Percentiles rank a stretch among this genome's conserved stretches.
Conservation (phyloP, 2,888 invertebrate species). For the Hartigia nigra region DNA sequence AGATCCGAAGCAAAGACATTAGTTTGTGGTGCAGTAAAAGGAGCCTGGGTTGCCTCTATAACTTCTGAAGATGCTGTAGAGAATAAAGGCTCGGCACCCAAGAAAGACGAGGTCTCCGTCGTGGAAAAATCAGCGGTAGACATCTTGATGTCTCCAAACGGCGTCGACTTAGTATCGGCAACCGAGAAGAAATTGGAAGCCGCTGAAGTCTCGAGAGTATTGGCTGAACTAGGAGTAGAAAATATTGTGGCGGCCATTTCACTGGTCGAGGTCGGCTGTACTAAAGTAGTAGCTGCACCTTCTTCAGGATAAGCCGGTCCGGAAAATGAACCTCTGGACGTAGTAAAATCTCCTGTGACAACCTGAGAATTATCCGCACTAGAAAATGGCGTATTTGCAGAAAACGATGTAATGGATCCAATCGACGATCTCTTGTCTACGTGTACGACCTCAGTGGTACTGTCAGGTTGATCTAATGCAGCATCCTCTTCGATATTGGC, state of each 20-base stretch:
- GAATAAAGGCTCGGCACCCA: conserved; percentile 34
- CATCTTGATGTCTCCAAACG: conserved; percentile 6
- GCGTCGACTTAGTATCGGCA: conserved; percentile 26
- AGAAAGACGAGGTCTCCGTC: conserved; percentile 26
- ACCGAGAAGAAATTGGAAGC: conserved; percentile 41
- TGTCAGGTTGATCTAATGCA: not conserved
- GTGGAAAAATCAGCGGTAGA: conserved; percentile 20
- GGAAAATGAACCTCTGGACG: not conserved
- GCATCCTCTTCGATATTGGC: conserved; percentile 33
- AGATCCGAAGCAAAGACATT: conserved; percentile 40
- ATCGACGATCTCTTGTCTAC: conserved; percentile 45
- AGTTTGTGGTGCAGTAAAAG: conserved; percentile 11
- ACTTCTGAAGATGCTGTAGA: conserved; percentile 17
- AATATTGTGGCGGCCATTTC: not conserved
- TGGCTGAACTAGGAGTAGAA: conserved; percentile 1
- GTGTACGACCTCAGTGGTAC: conserved; percentile 5
- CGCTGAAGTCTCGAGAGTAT: not conserved
- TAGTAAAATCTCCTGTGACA: conserved; percentile 48
- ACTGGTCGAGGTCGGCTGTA: conserved; percentile 30
- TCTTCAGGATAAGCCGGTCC: not conserved
- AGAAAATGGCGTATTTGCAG: conserved; percentile 51
- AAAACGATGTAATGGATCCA: conserved; percentile 24
- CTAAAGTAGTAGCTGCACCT: conserved; percentile 4
- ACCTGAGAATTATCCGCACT: conserved; percentile 54
- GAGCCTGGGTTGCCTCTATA: not conserved